These are phyloP conservation scores for Anoncus sp. DNA, from an alignment of 2,888 invertebrate species.

Conservation along the genomic window DNA sequence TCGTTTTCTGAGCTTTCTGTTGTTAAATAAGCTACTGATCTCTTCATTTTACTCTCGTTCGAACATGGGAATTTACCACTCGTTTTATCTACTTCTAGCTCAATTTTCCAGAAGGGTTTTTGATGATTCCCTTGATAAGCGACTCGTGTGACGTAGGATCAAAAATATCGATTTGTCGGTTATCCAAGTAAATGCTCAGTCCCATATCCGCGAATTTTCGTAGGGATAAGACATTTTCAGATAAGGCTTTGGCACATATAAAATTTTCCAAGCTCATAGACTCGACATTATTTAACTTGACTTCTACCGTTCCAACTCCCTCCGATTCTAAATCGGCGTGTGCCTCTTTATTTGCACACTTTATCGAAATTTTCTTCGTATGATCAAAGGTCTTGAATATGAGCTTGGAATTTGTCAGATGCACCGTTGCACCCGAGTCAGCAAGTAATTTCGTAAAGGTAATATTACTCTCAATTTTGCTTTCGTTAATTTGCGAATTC, in stretches of 20 bases:
- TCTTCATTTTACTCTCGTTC: constrained; percentile 22
- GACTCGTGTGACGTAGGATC: constrained; percentile 56
- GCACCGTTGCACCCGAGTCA: constrained; percentile 68
- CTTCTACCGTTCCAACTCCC: constrained; percentile 62
- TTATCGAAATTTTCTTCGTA: constrained; percentile 55
- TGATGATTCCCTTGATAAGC: constrained; percentile 59
- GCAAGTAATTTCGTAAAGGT: constrained; percentile 58
- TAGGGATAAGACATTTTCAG: constrained; percentile 64
- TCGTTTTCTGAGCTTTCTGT: constrained; percentile 48
- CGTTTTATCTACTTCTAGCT: constrained; percentile 58
- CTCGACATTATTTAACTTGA: constrained; percentile 51
- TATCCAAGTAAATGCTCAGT: constrained; percentile 63
- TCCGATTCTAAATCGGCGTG: constrained; percentile 63
- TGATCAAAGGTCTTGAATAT: constrained; percentile 63
- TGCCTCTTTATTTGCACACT: constrained; percentile 65
- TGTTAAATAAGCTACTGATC: constrained; percentile 27
- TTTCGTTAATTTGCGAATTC: constrained; percentile 38
- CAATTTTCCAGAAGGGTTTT: constrained; percentile 61
- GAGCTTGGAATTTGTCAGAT: constrained; percentile 63
- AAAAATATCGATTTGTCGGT: constrained; percentile 58
- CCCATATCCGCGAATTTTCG: constrained; percentile 65
- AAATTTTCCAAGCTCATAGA: constrained; percentile 61
- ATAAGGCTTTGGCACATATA: constrained; percentile 56
- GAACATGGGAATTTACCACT: constrained; percentile 14
- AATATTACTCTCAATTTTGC: too few species aligned